Conservation (phyloP, 2,797 vertebrate genomes). For the Rallus crepitans region DNA sequence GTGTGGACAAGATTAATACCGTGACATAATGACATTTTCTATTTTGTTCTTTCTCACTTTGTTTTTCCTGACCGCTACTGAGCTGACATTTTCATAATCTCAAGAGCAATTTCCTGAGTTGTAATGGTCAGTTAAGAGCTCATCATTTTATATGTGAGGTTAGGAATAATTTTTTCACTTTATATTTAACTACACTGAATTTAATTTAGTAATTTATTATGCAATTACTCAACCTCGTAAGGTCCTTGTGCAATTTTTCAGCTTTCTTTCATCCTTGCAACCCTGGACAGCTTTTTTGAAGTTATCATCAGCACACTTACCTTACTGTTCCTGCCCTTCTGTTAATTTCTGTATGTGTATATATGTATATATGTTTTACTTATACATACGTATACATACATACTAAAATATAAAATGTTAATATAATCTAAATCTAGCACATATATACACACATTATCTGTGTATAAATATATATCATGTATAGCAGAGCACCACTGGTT, state of each 20-base stretch:
- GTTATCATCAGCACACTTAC: background rate
- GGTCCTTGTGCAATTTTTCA: background rate
- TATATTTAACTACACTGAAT: background rate
- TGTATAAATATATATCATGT: background rate
- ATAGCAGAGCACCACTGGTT: background rate
- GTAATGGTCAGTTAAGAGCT: constrained; percentile 37
- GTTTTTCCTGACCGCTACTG: background rate
- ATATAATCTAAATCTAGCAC: background rate
- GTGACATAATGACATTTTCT: background rate
- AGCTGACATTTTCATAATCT: constrained; percentile 38
- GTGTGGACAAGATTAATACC: background rate
- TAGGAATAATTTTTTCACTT: constrained; percentile 23
- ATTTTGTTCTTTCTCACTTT: constrained; percentile 19
- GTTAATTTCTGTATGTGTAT: background rate
- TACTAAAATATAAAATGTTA: background rate
- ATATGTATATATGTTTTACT: background rate
- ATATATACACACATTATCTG: background rate
- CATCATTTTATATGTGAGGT: background rate
- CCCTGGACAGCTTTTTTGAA: background rate
- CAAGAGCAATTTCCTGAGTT: constrained; percentile 15
- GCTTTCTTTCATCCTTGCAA: background rate
- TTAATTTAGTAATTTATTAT: background rate
- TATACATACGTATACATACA: background rate
- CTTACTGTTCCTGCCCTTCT: background rate
- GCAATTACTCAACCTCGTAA: background rate